Evolutionary conservation across 2,888 invertebrate species (phyloP).

Genomic region (Caenorhabditis virilis): DNA sequence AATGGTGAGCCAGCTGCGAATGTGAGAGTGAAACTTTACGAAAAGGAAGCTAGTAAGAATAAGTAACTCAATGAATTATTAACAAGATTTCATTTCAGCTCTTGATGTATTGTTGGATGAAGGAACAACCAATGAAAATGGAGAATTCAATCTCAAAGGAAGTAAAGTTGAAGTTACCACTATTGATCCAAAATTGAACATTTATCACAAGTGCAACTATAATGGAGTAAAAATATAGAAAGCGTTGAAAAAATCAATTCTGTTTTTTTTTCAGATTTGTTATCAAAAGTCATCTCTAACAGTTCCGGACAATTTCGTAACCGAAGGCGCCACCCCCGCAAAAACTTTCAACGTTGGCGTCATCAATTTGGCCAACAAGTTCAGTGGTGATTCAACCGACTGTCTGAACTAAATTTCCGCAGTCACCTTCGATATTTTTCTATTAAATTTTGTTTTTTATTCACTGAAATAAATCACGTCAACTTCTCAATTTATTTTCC

Average conservation of each 20-base stretch:
- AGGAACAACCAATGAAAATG: constrained; percentile 56
- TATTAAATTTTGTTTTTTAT: neutral
- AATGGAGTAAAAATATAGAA: constrained; percentile 20
- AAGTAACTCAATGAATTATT: neutral
- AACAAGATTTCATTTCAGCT: constrained; percentile 35
- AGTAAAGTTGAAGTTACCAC: constrained; percentile 43
- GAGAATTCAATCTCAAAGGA: constrained; percentile 54
- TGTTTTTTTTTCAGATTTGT: constrained; percentile 40
- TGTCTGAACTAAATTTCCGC: constrained; percentile 56
- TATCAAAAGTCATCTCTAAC: constrained; percentile 58
- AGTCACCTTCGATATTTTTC: neutral
- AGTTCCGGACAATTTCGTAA: constrained; percentile 58
- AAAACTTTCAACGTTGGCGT: constrained; percentile 61
- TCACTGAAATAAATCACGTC: neutral
- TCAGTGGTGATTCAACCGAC: constrained; percentile 59
- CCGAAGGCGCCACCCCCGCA: constrained; percentile 50
- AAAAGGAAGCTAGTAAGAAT: constrained; percentile 50
- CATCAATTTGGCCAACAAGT: constrained; percentile 58
- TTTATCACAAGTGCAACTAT: constrained; percentile 46
- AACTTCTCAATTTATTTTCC: too few species aligned
- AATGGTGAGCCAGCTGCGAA: constrained; percentile 57
- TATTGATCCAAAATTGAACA: constrained; percentile 45
- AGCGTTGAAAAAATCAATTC: neutral
- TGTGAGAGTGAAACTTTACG: constrained; percentile 62
- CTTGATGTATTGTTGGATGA: constrained; percentile 62